These are phyloP conservation scores for Allygus modestus DNA, from an alignment of 2,888 invertebrate species.

Conservation along the genomic window DNA sequence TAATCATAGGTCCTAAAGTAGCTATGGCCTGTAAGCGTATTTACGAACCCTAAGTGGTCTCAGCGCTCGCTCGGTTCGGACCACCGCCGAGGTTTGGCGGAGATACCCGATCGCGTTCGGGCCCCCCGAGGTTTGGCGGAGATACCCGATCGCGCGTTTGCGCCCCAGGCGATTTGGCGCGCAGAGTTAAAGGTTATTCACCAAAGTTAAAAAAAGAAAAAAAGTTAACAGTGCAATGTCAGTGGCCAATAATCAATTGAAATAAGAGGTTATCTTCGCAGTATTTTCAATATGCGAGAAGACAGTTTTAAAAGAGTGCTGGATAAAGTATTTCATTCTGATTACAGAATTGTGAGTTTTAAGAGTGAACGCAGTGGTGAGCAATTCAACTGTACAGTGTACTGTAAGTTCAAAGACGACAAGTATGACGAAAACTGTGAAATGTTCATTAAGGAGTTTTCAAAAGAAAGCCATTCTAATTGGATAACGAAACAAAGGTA, in stretches of 20 bases:
- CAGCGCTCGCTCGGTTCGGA: not conserved
- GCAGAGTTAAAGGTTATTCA: too few species aligned
- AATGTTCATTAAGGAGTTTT: constrained; percentile 41
- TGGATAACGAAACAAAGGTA: constrained; percentile 39
- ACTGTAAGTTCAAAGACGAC: constrained; percentile 51
- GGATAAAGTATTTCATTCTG: constrained; percentile 36
- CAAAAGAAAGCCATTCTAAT: constrained; percentile 45
- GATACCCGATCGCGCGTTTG: not conserved
- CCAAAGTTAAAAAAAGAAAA: too few species aligned
- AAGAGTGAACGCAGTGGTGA: constrained; percentile 33
- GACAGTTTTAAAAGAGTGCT: constrained; percentile 49
- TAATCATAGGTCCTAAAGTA: too few species aligned
- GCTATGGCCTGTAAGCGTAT: not conserved
- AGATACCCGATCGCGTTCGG: not conserved
- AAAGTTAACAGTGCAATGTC: not conserved
- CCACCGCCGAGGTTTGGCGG: not conserved
- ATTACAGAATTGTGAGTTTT: constrained; percentile 52
- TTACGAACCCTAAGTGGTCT: constrained; percentile 1
- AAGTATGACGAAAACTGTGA: constrained; percentile 49
- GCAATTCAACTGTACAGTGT: constrained; percentile 47
- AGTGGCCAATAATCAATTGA: not conserved
- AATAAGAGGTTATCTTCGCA: not conserved
- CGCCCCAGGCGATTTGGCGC: not conserved
- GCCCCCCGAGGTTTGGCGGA: not conserved
- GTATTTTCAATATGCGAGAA: constrained; percentile 29